phyloP scores from a whole-genome alignment of 2,797 vertebrate genomes.

The Mormyrus proboscirostris region DNA sequence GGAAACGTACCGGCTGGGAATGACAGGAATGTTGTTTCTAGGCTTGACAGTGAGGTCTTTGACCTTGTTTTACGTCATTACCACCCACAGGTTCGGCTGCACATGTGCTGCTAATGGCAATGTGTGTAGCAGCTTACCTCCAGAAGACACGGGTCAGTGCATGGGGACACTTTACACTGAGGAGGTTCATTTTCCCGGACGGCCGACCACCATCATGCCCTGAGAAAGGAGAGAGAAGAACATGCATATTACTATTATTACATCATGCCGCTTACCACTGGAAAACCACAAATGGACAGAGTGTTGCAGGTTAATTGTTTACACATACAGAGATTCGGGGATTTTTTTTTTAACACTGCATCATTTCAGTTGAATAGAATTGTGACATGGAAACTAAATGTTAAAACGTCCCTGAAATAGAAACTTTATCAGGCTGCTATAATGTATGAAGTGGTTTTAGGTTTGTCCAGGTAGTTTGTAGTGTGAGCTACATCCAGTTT shows the following conservation, averaged over 20 bases:
- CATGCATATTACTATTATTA: background rate
- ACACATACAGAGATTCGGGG: background rate
- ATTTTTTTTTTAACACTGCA: background rate
- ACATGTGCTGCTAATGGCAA: conserved; percentile 60
- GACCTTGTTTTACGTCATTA: conserved; percentile 68
- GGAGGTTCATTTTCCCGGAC: conserved; percentile 33
- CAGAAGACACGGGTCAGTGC: conserved; percentile 68
- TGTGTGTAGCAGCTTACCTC: conserved; percentile 59
- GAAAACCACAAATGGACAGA: background rate
- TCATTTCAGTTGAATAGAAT: background rate
- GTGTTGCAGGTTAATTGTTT: background rate
- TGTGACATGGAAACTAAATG: background rate
- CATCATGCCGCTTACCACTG: background rate
- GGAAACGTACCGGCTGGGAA: conserved; percentile 33
- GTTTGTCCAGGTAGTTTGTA: background rate
- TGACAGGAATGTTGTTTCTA: conserved; percentile 59
- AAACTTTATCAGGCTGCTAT: conserved; percentile 41
- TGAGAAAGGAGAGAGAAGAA: background rate
- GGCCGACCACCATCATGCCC: background rate
- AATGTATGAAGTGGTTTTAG: conserved; percentile 18
- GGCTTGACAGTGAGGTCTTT: conserved; percentile 61
- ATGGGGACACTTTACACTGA: conserved; percentile 41
- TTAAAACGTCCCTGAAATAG: background rate
- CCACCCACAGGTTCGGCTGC: conserved; percentile 68
- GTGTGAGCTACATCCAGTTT: background rate